Evolutionary conservation across 2,888 invertebrate genomes (phyloP).

Genomic region (Metalampra italica): DNA sequence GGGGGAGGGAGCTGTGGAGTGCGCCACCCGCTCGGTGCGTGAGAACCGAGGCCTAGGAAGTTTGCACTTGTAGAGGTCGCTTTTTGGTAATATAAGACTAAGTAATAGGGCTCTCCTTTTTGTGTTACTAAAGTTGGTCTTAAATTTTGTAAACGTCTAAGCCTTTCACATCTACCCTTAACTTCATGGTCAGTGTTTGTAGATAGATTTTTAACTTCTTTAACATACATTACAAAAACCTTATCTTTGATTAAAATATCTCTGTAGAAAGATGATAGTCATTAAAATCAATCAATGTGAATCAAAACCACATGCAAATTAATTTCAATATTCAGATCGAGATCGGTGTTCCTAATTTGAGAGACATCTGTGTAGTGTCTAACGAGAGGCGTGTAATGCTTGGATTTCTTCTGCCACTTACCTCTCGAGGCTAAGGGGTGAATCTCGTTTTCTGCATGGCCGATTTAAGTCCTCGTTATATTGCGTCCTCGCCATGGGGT

Average conservation of each 20-base stretch:
- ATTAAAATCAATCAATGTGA: no score
- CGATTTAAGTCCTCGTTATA: constrained; percentile 39
- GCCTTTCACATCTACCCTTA: not conserved
- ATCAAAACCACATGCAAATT: no score
- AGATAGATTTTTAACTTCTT: not conserved
- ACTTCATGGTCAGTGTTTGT: not conserved
- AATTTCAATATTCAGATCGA: no score
- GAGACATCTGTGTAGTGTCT: constrained; percentile 1
- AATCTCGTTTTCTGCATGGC: constrained; percentile 54
- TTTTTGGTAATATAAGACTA: constrained; percentile 19
- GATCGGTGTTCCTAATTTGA: not conserved
- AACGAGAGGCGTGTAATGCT: constrained; percentile 18
- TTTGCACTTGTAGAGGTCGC: constrained; percentile 46
- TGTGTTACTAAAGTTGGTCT: not conserved
- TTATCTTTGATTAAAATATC: not conserved
- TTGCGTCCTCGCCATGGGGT: constrained; percentile 10
- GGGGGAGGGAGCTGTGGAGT: constrained; percentile 16
- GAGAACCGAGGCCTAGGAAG: constrained; percentile 37
- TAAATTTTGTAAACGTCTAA: not conserved
- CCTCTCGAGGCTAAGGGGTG: constrained; percentile 26
- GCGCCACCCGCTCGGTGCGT: constrained; percentile 24
- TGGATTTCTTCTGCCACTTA: constrained; percentile 37
- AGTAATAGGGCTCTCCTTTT: no score
- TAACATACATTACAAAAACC: not conserved
- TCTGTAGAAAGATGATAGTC: no score